Evolutionary conservation across 2,797 vertebrate genomes (phyloP), one percentile per base, ranked within the genome.

Genomic region (Aplochiton taeniatus): DNA sequence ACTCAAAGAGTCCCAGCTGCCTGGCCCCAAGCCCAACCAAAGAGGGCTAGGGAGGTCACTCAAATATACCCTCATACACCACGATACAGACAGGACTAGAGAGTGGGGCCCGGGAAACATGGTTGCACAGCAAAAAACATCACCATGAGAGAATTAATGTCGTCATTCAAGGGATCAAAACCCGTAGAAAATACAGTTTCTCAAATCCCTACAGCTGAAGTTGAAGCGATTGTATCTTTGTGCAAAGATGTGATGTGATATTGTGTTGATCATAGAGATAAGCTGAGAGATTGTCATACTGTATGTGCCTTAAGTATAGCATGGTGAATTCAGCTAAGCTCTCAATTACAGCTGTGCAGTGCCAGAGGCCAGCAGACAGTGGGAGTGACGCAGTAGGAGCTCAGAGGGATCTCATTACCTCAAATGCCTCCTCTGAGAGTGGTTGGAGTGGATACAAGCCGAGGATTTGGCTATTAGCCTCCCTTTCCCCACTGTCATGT

Each of bases 371-470:
- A 12, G 16, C 85, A 81, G 80, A 81, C 74, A 8, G 68, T 65
- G 65, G 72, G 76, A 84, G 76, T 87, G 84, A 87, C 78, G 81
- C 85, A 86, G 67, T 62, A 61, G 63, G 41, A 78, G 76, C 75
- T 74, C 73, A 65, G 77, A 81, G 71, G 68, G 84, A 85, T 88
- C 82, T 84, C 71, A 88, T 91, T 88, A 87, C 87, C 77, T 85
- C 61, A 73, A 83, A 81, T 75, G 81, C 74, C 83, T 84, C 72
- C 66, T 65, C 69, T 62, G 78, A 87, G 71, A 79, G 71, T 78
- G 75, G 75, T 77, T 75, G 60, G 59, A 76, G 68, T 66, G 67
- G 58, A 77, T 74, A 68, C 63, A 79, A 73, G 66, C 72, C 20
- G 68, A 82, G 73, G 78, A 82, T 72, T 81, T 65, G 49, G 76